Conservation (phyloP, 2,888 invertebrate species). For the Luperina nickerlii region DNA sequence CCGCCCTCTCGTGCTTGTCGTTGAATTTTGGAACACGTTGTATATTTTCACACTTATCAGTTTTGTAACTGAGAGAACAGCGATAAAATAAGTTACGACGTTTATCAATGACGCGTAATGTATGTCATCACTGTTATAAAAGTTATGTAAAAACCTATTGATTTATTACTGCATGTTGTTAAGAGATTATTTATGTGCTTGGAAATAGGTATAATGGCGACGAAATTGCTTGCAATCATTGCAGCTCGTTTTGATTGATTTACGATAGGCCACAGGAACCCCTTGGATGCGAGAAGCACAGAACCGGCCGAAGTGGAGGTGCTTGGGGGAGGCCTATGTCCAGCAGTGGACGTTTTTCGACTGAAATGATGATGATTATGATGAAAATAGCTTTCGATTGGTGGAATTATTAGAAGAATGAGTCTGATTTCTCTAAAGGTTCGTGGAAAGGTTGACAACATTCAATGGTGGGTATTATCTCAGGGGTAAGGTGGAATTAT, state of each 20-base stretch:
- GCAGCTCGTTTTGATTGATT: constrained; percentile 31
- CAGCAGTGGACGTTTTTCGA: too few relatives aligned
- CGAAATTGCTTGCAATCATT: constrained; percentile 31
- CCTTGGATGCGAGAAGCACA: too few relatives aligned
- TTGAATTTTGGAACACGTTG: too few relatives aligned
- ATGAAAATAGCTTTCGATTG: neutral
- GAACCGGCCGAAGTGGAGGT: too few relatives aligned
- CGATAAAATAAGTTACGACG: neutral
- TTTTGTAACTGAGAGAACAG: neutral
- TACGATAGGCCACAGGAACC: constrained; percentile 6
- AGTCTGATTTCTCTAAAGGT: neutral
- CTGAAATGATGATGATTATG: too few relatives aligned
- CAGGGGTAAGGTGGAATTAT: neutral
- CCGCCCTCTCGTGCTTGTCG: too few relatives aligned
- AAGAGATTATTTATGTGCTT: constrained; percentile 41
- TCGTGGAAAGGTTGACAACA: neutral
- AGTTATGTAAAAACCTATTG: constrained; percentile 43
- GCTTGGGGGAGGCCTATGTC: too few relatives aligned
- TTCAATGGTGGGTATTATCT: neutral
- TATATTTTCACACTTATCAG: neutral
- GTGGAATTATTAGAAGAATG: neutral
- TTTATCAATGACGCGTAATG: constrained; percentile 25
- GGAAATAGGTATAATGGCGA: constrained; percentile 18
- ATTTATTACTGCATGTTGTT: constrained; percentile 37
- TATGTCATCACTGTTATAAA: constrained; percentile 24